phyloP scores from a whole-genome alignment of 2,113 vertebrate genomes.

The Poecile atricapillus region DNA sequence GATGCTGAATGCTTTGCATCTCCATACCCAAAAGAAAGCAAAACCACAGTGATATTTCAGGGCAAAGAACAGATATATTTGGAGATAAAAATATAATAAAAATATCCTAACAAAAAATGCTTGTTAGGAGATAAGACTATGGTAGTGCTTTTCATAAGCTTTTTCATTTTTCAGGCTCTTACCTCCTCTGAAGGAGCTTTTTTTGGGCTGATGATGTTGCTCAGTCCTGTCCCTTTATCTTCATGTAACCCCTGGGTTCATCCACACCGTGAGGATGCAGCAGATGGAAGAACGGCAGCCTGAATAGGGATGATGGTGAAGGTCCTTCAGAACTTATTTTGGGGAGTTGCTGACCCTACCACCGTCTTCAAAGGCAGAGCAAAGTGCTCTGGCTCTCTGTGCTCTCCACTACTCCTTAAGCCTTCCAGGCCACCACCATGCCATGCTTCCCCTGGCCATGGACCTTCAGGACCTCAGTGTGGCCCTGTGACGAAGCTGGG shows the following conservation, averaged over 20 bases:
- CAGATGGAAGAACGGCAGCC: neutral
- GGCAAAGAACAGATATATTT: neutral
- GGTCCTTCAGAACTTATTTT: neutral
- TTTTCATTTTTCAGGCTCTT: neutral
- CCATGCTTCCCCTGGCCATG: neutral
- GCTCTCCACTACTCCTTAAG: neutral
- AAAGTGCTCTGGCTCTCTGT: neutral
- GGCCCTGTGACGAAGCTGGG: fast-evolving
- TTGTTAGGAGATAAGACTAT: neutral
- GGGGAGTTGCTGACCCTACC: neutral
- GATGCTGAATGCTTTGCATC: neutral
- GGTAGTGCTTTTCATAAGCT: neutral
- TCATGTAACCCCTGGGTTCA: too few species aligned
- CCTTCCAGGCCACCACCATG: neutral
- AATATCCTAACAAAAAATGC: too few species aligned
- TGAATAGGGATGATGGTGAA: neutral
- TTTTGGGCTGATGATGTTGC: neutral
- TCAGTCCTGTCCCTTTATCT: neutral
- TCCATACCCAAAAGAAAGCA: neutral
- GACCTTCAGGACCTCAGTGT: neutral
- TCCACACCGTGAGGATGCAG: neutral
- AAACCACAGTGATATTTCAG: fast-evolving
- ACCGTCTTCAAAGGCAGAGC: neutral
- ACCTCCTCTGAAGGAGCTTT: neutral
- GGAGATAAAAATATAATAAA: too few species aligned